phyloP scores from a whole-genome alignment of 2,888 invertebrate genomes.

The Stegophylla sp. region DNA sequence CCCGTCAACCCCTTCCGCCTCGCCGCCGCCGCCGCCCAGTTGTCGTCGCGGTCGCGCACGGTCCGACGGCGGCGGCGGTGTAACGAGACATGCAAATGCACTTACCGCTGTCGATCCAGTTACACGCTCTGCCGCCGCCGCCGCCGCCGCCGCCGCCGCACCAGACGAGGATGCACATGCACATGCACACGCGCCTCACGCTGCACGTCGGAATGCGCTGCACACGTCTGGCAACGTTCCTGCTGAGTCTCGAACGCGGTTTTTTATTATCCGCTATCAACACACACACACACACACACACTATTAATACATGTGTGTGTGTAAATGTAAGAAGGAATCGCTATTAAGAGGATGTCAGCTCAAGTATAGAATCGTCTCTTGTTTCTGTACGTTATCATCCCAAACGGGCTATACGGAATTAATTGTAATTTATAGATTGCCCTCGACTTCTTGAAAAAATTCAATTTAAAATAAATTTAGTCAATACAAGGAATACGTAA shows the following conservation, averaged over 20 bases:
- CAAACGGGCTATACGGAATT: too few relatives aligned
- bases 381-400: too few relatives aligned
- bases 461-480: too few relatives aligned
- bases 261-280: neutral
- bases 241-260: neutral
- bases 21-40: neutral
- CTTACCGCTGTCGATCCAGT: constrained; percentile 51
- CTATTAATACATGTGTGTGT: neutral
- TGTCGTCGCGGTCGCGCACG: too few relatives aligned
- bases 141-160: neutral
- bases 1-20: constrained; percentile 27
- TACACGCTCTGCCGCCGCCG: neutral
- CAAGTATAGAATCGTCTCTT: too few relatives aligned
- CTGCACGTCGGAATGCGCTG: constrained; percentile 15
- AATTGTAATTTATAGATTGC: too few relatives aligned
- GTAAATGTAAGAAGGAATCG: neutral
- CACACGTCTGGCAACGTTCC: constrained; percentile 53
- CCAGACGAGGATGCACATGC: constrained; percentile 17
- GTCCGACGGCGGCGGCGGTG: too few relatives aligned
- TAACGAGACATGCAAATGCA: constrained; percentile 54
- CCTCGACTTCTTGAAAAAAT: too few relatives aligned
- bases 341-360: too few relatives aligned
- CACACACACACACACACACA: neutral
- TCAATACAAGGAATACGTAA: too few relatives aligned
- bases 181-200: constrained; percentile 12